Percentiles rank a stretch among this genome's conserved stretches.
These are phyloP conservation scores for Drosophila prostipennis DNA, from an alignment of 2,888 invertebrate species.

Conservation along the genomic window DNA sequence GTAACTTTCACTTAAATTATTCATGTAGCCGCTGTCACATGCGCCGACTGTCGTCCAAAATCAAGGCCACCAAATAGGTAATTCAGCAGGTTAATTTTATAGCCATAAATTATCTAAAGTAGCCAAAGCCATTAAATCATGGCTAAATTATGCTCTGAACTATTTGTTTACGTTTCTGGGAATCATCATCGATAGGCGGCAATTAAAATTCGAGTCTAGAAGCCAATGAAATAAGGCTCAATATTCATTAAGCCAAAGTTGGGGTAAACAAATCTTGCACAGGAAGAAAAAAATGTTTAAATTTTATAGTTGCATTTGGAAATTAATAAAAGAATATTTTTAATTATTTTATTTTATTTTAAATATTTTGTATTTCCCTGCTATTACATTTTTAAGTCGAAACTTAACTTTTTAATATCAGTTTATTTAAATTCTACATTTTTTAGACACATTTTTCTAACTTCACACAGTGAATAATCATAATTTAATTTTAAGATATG, in stretches of 20 bases:
- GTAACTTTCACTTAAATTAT: slow-evolving; percentile 57
- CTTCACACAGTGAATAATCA: too few species aligned
- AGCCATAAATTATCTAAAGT: slow-evolving; percentile 16
- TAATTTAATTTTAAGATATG: too few species aligned
- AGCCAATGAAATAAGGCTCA: slow-evolving; percentile 1
- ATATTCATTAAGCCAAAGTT: slow-evolving; percentile 15
- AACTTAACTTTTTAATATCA: too few species aligned
- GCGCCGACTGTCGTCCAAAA: slow-evolving; percentile 11
- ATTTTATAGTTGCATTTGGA: background rate
- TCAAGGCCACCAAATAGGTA: slow-evolving; percentile 26
- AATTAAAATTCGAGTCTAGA: slow-evolving; percentile 1
- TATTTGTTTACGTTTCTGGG: slow-evolving; percentile 13
- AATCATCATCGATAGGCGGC: slow-evolving; percentile 12
- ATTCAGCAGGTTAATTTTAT: slow-evolving; percentile 7
- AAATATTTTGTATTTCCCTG: too few species aligned
- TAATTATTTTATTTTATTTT: too few species aligned
- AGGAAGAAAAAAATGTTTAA: background rate
- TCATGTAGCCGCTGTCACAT: slow-evolving; percentile 37
- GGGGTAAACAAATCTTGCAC: background rate
- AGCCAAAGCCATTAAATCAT: background rate
- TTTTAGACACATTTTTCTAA: too few species aligned
- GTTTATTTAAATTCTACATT: too few species aligned
- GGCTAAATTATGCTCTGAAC: background rate
- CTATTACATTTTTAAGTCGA: too few species aligned
- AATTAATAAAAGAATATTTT: too few species aligned